A percentile compares a stretch with the other conserved stretches of the same genome.
Evolutionary conservation across 2,797 vertebrate genomes (phyloP).

Genomic region (Jordanella pulchra): DNA sequence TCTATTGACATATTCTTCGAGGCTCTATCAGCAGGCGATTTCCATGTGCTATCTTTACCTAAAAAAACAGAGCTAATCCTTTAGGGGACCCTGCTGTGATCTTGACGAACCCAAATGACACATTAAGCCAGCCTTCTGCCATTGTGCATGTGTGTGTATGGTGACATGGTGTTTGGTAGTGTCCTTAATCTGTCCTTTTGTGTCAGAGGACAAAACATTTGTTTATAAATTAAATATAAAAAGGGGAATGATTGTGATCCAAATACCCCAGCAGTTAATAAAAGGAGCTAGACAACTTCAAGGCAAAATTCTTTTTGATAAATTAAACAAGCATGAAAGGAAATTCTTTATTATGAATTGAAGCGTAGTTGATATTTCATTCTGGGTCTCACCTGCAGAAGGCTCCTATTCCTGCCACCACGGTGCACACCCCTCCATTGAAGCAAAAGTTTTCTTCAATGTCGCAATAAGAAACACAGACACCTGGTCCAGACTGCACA

Average conservation of each 20-base stretch:
- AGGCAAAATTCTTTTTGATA: neutral
- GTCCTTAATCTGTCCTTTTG: slow-evolving; percentile 61
- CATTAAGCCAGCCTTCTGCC: slow-evolving; percentile 63
- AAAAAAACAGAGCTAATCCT: slow-evolving; percentile 63
- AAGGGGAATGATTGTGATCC: slow-evolving; percentile 23
- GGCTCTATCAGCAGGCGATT: slow-evolving; percentile 29
- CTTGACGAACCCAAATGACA: slow-evolving; percentile 55
- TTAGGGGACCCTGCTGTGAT: slow-evolving; percentile 64
- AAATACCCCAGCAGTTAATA: slow-evolving; percentile 2
- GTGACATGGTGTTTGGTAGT: slow-evolving; percentile 14
- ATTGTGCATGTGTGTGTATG: slow-evolving; percentile 21
- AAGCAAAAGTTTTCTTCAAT: slow-evolving; percentile 88
- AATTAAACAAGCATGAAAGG: neutral
- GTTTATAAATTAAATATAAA: too few relatives aligned
- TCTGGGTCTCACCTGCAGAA: slow-evolving; percentile 87
- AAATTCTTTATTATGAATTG: neutral
- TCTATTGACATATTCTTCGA: slow-evolving; percentile 23
- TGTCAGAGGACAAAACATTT: slow-evolving; percentile 18
- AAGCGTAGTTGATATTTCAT: neutral
- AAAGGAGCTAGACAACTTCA: slow-evolving; percentile 5
- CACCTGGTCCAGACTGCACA: slow-evolving; percentile 77
- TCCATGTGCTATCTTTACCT: slow-evolving; percentile 20
- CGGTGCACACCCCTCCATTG: slow-evolving; percentile 90
- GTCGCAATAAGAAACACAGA: slow-evolving; percentile 87
- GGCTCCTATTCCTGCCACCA: slow-evolving; percentile 88